Conservation (phyloP, 2,797 vertebrate genomes). For the Sebastes vulpes region DNA sequence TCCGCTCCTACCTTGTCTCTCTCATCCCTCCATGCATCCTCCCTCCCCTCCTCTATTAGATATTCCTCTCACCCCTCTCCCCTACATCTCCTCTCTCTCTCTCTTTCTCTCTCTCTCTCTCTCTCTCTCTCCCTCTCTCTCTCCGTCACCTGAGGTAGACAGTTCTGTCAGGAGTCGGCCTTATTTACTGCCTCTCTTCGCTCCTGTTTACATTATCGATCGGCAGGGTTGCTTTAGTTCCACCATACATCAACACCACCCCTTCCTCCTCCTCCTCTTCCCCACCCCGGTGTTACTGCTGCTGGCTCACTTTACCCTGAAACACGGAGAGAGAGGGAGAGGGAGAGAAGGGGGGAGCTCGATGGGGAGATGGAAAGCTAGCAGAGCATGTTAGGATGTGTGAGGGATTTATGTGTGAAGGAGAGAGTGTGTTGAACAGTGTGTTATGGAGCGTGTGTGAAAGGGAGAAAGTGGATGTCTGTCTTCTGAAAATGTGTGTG, state of each 20-base stretch:
- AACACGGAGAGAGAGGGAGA: slow-evolving; percentile 36
- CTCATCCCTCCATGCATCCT: slow-evolving; percentile 20
- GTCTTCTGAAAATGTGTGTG: slow-evolving; percentile 20
- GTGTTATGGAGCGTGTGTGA: slow-evolving; percentile 32
- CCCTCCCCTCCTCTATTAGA: slow-evolving; percentile 31
- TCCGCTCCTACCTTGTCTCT: slow-evolving; percentile 3
- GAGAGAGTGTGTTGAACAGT: slow-evolving; percentile 52
- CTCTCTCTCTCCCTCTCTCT: slow-evolving; percentile 28
- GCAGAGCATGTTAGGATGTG: slow-evolving; percentile 71
- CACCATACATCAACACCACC: slow-evolving; percentile 81
- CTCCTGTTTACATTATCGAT: slow-evolving; percentile 89
- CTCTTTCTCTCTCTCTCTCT: neutral
- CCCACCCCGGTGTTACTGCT: slow-evolving; percentile 51
- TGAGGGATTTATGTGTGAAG: slow-evolving; percentile 75
- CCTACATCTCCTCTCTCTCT: neutral
- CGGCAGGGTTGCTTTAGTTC: slow-evolving; percentile 86
- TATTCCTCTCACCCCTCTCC: slow-evolving; percentile 36
- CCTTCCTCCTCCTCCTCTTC: neutral
- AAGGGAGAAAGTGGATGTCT: slow-evolving; percentile 38
- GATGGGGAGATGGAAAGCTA: slow-evolving; percentile 63
- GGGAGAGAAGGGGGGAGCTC: neutral
- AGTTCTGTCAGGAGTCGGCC: slow-evolving; percentile 80
- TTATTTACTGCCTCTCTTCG: slow-evolving; percentile 85
- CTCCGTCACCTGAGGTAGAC: slow-evolving; percentile 82
- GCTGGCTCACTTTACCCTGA: slow-evolving; percentile 73